Evolutionary conservation across 2,888 invertebrate genomes (phyloP).

Genomic region (Matsumyia berberina): DNA sequence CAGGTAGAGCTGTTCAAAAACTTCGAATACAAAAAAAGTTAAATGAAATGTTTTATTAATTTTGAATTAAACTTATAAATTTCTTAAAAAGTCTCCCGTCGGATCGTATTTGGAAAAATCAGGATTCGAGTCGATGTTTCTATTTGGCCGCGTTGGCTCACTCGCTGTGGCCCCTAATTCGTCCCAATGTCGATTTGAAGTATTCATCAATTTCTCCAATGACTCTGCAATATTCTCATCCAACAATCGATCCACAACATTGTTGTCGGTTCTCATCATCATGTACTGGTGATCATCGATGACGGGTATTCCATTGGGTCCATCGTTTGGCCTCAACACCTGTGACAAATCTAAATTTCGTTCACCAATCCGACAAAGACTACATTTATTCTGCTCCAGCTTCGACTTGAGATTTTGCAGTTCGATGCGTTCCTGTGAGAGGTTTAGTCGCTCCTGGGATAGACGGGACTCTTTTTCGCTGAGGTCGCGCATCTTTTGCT

Average conservation of each 20-base stretch:
- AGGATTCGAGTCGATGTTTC: slow-evolving; percentile 4
- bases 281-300: slow-evolving; percentile 50
- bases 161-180: not conserved
- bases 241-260: slow-evolving; percentile 81
- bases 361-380: slow-evolving; percentile 83
- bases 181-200: slow-evolving; percentile 34
- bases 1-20: no score
- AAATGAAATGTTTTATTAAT: slow-evolving; percentile 6
- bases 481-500: slow-evolving; percentile 80
- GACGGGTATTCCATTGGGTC: slow-evolving; percentile 25
- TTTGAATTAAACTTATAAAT: slow-evolving; percentile 24
- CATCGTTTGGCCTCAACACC: slow-evolving; percentile 67
- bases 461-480: slow-evolving; percentile 82
- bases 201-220: slow-evolving; percentile 80
- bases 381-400: slow-evolving; percentile 81
- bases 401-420: slow-evolving; percentile 80
- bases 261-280: slow-evolving; percentile 43
- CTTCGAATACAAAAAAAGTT: no score
- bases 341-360: slow-evolving; percentile 79
- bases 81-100: slow-evolving; percentile 43
- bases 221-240: slow-evolving; percentile 82
- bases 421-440: slow-evolving; percentile 82
- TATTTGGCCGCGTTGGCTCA: not conserved
- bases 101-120: slow-evolving; percentile 49
- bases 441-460: slow-evolving; percentile 81